Conservation (phyloP, 2,113 vertebrate genomes). For the Vombatus ursinus region DNA sequence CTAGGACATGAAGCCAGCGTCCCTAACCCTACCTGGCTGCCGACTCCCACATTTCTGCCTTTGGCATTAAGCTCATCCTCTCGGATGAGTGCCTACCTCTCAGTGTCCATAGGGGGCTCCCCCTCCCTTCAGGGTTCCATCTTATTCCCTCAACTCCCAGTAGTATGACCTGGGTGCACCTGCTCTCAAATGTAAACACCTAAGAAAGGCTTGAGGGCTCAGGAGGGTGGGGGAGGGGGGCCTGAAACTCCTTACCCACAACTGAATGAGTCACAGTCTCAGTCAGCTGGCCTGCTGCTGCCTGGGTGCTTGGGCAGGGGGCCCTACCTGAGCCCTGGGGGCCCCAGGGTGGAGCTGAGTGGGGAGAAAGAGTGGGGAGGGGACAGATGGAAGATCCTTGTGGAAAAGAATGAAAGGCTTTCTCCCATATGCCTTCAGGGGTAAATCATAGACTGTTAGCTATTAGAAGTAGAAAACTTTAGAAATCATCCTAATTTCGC, state of each 20-base stretch:
- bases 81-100: neutral
- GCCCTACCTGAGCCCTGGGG: neutral
- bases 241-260: conserved; percentile 62
- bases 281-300: neutral
- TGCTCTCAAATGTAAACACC: conserved; percentile 51
- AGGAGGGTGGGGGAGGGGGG: conserved; percentile 5
- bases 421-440: neutral
- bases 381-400: neutral
- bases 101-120: neutral
- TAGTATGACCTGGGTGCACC: conserved; percentile 42
- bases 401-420: neutral
- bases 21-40: neutral
- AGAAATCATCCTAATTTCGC: neutral
- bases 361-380: neutral
- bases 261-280: conserved; percentile 47
- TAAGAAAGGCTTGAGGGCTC: neutral
- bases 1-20: too few relatives aligned
- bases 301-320: neutral
- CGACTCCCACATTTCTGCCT: neutral
- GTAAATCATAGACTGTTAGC: neutral
- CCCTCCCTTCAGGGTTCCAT: neutral
- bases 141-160: accelerated
- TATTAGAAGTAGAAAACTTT: neutral
- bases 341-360: neutral
- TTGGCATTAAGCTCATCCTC: neutral